These are phyloP conservation scores for Macrobrachium rosenbergii DNA, from an alignment of 1,140 invertebrate genomes.

Conservation along the genomic window DNA sequence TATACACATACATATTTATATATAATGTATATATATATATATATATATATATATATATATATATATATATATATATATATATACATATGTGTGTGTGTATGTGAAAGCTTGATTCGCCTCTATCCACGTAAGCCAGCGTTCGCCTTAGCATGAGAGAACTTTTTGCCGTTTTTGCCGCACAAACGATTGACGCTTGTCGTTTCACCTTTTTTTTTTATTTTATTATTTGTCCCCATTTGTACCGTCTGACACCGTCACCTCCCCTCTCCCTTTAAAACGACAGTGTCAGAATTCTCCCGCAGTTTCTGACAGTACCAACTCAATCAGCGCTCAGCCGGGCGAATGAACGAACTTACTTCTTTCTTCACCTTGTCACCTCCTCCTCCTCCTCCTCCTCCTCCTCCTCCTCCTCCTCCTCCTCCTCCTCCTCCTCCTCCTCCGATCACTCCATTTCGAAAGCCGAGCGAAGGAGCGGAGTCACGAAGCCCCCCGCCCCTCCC, in stretches of 20 bases:
- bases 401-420: conserved; percentile 15
- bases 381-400: neutral
- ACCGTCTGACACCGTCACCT: neutral
- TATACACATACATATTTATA: conserved; percentile 22
- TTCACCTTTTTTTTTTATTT: neutral
- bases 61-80: neutral
- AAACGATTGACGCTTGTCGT: neutral
- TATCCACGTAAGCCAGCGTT: neutral
- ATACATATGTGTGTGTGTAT: neutral
- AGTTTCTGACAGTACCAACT: neutral
- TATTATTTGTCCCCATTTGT: neutral
- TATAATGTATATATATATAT: conserved; percentile 12
- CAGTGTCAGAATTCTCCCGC: neutral
- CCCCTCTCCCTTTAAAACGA: neutral
- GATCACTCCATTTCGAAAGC: no score
- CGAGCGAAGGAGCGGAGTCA: no score
- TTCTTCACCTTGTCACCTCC: no score
- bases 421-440: no score
- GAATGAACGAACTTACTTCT: neutral
- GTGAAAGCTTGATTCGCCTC: neutral
- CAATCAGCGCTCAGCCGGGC: neutral
- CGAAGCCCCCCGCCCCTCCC: no score
- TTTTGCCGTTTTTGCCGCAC: neutral
- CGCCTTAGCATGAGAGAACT: neutral
- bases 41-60: conserved; percentile 29